Base-by-base conservation (phyloP, 1,140 invertebrate genomes). In the Ceratitis capitata region DNA sequence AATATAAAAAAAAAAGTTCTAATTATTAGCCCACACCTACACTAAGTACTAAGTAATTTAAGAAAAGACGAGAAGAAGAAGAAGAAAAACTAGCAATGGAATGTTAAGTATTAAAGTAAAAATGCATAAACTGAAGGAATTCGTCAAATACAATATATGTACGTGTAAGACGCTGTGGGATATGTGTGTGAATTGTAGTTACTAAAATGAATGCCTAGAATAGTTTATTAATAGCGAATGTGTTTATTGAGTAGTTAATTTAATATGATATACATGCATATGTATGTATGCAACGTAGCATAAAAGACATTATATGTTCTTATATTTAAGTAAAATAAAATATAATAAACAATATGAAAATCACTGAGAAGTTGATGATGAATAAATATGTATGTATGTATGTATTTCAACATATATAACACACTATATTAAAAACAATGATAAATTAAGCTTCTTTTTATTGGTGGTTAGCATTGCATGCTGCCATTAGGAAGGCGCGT, bases 241-340 rank as follows among this genome's bases (percentile, higher is more conserved):
- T 45, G 69, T n/a, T 45, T 39, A 45, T 78, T 42, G 42, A 78
- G 26, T 78, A 78, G 69, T 78, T 78, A 78, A 78, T 78, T 78
- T 42, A 45, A 78, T 45, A 2, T 23, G n/a, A 45, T 78, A n/a
- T n/a, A n/a, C n/a, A n/a, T n/a, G n/a, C n/a, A n/a, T n/a, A n/a
- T n/a, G n/a, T n/a, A n/a, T n/a, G n/a, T n/a, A n/a, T n/a, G n/a
- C n/a, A n/a, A n/a, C n/a, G 35, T 78, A 42, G 69, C 69, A 78
- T 78, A 45, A 78, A 78, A 78, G 69, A 78, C 69, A 78, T 78
- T 78, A n/a, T 26, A 78, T 19, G n/a, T 29, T 53, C n/a, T 83
- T 35, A 58, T 9, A 35, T 53, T 58, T 83, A 83, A 83, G 82
- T 83, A 83, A 83, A 53, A 49, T 83, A 83, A 45, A 78, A 45